A percentile compares a stretch with the other conserved stretches of the same genome.
Conservation (phyloP, 2,888 invertebrate genomes). For the Volucella bombylans region DNA sequence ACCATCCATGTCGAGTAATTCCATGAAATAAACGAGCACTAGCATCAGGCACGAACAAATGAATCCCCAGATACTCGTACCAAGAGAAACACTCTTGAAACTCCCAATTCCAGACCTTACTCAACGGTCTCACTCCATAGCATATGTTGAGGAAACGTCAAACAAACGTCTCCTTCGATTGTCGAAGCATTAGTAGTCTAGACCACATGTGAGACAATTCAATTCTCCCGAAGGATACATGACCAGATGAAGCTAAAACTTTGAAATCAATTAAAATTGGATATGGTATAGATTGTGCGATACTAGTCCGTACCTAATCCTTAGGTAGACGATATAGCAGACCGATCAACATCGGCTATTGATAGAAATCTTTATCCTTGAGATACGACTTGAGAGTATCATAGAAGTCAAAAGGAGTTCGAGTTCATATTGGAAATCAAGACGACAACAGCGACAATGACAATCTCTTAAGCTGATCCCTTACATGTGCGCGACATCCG, state of each 20-base stretch:
- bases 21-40: conserved; percentile 51
- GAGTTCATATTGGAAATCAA: conserved; percentile 28
- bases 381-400: conserved; percentile 34
- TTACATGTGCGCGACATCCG: conserved; percentile 73
- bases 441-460: conserved; percentile 46
- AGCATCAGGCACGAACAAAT: conserved; percentile 54
- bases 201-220: conserved; percentile 66
- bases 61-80: conserved; percentile 42
- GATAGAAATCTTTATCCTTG: conserved; percentile 58
- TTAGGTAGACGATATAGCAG: conserved; percentile 25
- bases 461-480: conserved; percentile 46
- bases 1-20: conserved; percentile 64
- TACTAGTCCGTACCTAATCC: conserved; percentile 16
- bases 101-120: conserved; percentile 42
- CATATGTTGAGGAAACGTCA: conserved; percentile 71
- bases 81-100: not conserved
- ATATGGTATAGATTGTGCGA: conserved; percentile 59
- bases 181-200: not conserved
- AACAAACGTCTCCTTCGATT: conserved; percentile 55
- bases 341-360: conserved; percentile 19
- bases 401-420: conserved; percentile 31
- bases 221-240: conserved; percentile 50
- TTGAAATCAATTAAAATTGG: conserved; percentile 68
- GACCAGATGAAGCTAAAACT: conserved; percentile 10
- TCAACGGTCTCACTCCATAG: conserved; percentile 47